Conservation (phyloP, 2,888 invertebrate species). For the Rhagium mordax region DNA sequence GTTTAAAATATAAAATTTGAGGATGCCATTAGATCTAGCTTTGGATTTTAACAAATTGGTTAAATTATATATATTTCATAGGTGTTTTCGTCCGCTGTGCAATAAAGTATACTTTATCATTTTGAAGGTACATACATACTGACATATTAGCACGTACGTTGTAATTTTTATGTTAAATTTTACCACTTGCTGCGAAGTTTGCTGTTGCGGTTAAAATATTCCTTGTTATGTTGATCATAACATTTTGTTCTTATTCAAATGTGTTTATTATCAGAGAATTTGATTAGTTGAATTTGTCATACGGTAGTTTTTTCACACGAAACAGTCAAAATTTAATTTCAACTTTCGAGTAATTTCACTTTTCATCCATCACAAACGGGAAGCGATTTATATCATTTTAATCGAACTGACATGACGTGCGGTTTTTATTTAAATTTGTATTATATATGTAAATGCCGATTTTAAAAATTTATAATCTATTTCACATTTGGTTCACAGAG, state of each 20-base stretch:
- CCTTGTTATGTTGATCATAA: background rate
- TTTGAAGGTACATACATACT: too few relatives aligned
- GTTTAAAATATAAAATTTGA: too few relatives aligned
- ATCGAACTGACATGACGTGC: background rate
- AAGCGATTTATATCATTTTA: background rate
- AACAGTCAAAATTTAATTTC: conserved; percentile 14
- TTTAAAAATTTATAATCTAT: background rate
- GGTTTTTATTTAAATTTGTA: conserved; percentile 1
- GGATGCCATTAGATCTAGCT: too few relatives aligned
- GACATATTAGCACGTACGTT: background rate
- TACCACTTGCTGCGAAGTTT: background rate
- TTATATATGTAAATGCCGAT: background rate
- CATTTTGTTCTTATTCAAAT: background rate
- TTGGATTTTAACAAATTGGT: too few relatives aligned
- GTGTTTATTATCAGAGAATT: background rate
- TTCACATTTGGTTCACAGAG: too few relatives aligned
- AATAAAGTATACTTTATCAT: too few relatives aligned
- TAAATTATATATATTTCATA: too few relatives aligned
- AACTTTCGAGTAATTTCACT: background rate
- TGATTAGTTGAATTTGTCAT: background rate
- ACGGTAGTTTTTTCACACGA: background rate
- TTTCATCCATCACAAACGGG: conserved; percentile 1
- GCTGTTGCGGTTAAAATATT: background rate
- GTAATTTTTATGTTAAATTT: background rate
- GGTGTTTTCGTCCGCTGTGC: too few relatives aligned